Evolutionary conservation across 1,140 invertebrate genomes (phyloP).

Genomic region (Scaptomyza graminum): DNA sequence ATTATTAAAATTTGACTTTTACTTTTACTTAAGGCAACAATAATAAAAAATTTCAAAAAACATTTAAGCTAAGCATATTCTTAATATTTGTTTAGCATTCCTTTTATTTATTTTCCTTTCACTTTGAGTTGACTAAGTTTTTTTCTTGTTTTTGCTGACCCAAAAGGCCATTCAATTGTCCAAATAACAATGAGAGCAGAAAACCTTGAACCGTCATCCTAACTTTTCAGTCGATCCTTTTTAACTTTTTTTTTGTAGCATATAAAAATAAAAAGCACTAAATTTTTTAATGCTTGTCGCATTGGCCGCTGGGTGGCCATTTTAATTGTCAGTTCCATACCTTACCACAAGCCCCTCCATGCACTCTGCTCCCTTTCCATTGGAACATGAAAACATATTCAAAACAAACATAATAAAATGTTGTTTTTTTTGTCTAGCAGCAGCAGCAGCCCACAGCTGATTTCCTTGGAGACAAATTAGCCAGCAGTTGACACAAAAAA

Average conservation of each 20-base stretch:
- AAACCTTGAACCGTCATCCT: neutral
- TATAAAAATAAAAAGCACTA: neutral
- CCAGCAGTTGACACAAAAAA: constrained; percentile 59
- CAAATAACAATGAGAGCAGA: no score
- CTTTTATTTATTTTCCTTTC: no score
- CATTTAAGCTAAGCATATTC: no score
- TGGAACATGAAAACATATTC: constrained; percentile 54
- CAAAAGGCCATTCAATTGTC: no score
- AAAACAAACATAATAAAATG: constrained; percentile 66
- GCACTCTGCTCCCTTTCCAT: neutral
- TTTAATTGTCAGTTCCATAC: constrained; percentile 44
- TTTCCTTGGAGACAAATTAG: constrained; percentile 80
- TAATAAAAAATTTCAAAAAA: no score
- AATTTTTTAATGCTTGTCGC: constrained; percentile 37
- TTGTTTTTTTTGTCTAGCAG: constrained; percentile 7
- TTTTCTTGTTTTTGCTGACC: no score
- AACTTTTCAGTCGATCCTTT: neutral
- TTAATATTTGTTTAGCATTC: no score
- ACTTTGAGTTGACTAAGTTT: no score
- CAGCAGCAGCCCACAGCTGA: constrained; percentile 52
- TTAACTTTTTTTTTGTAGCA: neutral
- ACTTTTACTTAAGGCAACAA: no score
- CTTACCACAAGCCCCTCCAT: neutral
- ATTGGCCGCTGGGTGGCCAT: constrained; percentile 34
- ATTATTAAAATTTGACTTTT: no score